Percentiles rank a stretch among this genome's conserved stretches.
phyloP scores from a whole-genome alignment of 2,888 invertebrate genomes.

The Spodoptera exigua region DNA sequence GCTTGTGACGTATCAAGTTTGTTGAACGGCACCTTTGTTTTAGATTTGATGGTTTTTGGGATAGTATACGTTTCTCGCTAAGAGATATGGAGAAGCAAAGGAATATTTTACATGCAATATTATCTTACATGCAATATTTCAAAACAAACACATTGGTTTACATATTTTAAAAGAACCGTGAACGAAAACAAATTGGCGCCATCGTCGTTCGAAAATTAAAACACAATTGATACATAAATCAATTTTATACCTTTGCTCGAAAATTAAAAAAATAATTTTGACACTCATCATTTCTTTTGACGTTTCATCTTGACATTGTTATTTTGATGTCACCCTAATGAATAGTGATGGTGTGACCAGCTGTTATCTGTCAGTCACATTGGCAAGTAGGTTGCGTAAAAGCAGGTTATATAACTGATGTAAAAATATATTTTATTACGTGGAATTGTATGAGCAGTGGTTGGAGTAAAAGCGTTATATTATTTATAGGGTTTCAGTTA shows the following conservation, averaged over 20 bases:
- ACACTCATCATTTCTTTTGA: constrained; percentile 46
- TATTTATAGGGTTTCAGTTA: constrained; percentile 1
- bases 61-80: too few species aligned
- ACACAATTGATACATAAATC: constrained; percentile 52
- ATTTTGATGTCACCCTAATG: constrained; percentile 56
- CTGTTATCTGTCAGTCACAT: constrained; percentile 51
- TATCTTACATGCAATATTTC: background rate
- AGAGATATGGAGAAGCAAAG: too few species aligned
- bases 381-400: constrained; percentile 42
- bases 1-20: background rate
- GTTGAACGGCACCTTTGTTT: too few species aligned
- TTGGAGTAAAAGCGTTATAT: constrained; percentile 10
- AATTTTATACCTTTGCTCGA: constrained; percentile 39
- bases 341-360: constrained; percentile 57
- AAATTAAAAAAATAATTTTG: constrained; percentile 42
- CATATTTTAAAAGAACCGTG: constrained; percentile 38
- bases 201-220: constrained; percentile 47
- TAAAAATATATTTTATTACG: constrained; percentile 30
- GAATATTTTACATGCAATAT: too few species aligned
- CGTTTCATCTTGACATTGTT: constrained; percentile 53
- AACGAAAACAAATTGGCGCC: constrained; percentile 39
- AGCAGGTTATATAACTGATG: constrained; percentile 36
- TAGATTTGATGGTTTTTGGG: too few species aligned
- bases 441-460: constrained; percentile 4
- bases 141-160: constrained; percentile 8